Conservation (phyloP, 2,888 invertebrate genomes). For the Rhagophthalmus giganteus region DNA sequence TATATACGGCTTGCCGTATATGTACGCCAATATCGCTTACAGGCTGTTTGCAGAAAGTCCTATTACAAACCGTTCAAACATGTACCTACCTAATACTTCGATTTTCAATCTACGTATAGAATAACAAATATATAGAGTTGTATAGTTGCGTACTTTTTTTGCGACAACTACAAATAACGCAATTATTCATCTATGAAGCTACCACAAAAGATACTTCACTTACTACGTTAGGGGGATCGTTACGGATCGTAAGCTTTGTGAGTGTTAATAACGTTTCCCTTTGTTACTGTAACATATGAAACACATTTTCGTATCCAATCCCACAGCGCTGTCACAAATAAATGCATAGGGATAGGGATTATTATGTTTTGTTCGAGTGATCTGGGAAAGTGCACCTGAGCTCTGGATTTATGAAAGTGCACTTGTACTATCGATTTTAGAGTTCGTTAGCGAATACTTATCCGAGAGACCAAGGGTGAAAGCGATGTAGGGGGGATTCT, state of each 20-base stretch:
- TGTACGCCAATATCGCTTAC: conserved; percentile 9
- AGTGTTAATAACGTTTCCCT: conserved; percentile 19
- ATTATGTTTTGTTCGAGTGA: conserved; percentile 30
- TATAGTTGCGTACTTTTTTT: not conserved
- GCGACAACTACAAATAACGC: no score
- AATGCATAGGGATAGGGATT: conserved; percentile 25
- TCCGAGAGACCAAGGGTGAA: conserved; percentile 15
- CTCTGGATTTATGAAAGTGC: conserved; percentile 27
- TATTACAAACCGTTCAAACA: conserved; percentile 10
- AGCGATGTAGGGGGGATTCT: conserved; percentile 22
- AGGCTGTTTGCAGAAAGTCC: conserved; percentile 6
- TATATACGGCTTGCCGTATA: not conserved
- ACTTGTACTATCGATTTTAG: conserved; percentile 26
- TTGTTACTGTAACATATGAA: conserved; percentile 20
- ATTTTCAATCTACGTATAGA: not conserved
- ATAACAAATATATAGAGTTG: not conserved
- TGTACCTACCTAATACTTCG: not conserved
- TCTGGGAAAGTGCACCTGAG: conserved; percentile 31
- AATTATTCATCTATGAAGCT: no score
- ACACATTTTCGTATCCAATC: conserved; percentile 25
- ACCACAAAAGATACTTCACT: no score
- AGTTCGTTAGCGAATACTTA: conserved; percentile 29
- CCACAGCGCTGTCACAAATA: conserved; percentile 18
- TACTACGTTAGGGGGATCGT: no score
- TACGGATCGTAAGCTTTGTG: conserved; percentile 15